Evolutionary conservation across 2,888 invertebrate species (phyloP).

Genomic region (Scaptomyza cyrtandrae): DNA sequence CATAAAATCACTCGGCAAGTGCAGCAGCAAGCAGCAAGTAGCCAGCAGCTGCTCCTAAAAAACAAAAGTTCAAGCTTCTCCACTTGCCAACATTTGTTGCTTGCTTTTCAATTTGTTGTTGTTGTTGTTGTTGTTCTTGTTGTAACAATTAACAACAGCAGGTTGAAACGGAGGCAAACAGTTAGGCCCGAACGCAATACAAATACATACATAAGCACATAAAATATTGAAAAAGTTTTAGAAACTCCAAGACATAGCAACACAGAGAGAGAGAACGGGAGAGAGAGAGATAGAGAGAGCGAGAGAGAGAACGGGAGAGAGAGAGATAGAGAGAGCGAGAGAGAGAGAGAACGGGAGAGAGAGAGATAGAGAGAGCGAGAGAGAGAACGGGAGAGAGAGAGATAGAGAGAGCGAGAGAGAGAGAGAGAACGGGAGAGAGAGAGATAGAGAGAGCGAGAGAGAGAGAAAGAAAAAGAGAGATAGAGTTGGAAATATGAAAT

Average conservation of each 20-base stretch:
- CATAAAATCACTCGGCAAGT: constrained; percentile 73
- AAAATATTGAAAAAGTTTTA: constrained; percentile 75
- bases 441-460: too few relatives aligned
- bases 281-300: too few relatives aligned
- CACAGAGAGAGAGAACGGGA: too few relatives aligned
- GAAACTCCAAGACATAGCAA: constrained; percentile 2
- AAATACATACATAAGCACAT: constrained; percentile 55
- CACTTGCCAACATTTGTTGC: constrained; percentile 53
- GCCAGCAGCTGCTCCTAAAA: constrained; percentile 25
- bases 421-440: too few relatives aligned
- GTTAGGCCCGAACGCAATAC: constrained; percentile 69
- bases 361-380: neutral
- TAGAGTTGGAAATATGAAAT: constrained; percentile 40
- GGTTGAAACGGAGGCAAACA: constrained; percentile 36
- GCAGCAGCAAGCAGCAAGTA: constrained; percentile 28
- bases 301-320: too few relatives aligned
- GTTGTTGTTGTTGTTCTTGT: constrained; percentile 46
- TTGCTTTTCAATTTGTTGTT: constrained; percentile 21
- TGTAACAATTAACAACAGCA: constrained; percentile 75
- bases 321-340: too few relatives aligned
- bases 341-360: too few relatives aligned
- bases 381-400: too few relatives aligned
- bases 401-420: too few relatives aligned
- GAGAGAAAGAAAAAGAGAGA: too few relatives aligned
- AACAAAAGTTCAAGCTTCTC: neutral